A percentile compares a stretch with the other conserved stretches of the same genome.
Evolutionary conservation across 2,888 invertebrate genomes (phyloP).

Genomic region (Brachylomia viminalis): DNA sequence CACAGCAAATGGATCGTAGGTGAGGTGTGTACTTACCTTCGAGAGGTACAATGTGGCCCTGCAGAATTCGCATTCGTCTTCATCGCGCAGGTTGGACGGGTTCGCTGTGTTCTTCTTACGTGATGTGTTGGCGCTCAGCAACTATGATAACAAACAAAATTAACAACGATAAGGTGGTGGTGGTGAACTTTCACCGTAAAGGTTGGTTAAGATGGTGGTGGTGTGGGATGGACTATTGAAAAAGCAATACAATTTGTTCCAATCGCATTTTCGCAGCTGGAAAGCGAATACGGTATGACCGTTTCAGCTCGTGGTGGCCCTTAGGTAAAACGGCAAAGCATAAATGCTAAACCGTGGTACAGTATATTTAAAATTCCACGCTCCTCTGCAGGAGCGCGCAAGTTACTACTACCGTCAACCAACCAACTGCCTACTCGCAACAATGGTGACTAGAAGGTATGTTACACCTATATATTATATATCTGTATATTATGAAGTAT

Average conservation of each 20-base stretch:
- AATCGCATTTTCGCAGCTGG: background rate
- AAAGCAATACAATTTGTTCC: background rate
- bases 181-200: background rate
- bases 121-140: constrained; percentile 3
- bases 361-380: background rate
- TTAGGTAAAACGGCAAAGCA: background rate
- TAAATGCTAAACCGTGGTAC: background rate
- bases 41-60: constrained; percentile 96
- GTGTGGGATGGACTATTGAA: background rate
- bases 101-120: constrained; percentile 42
- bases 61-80: constrained; percentile 95
- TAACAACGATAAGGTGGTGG: background rate
- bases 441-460: background rate
- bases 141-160: constrained; percentile 11
- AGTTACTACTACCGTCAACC: too few relatives aligned
- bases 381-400: too few relatives aligned
- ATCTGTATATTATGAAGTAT: background rate
- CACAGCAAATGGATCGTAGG: background rate
- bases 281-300: background rate
- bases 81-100: constrained; percentile 70
- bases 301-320: background rate
- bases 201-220: background rate
- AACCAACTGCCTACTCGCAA: background rate
- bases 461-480: too few relatives aligned
- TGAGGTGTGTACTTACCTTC: constrained; percentile 89